A percentile compares a stretch with the other conserved stretches of the same genome.
phyloP scores from a whole-genome alignment of 2,797 vertebrate species.

The Peromyscus melanophrys region DNA sequence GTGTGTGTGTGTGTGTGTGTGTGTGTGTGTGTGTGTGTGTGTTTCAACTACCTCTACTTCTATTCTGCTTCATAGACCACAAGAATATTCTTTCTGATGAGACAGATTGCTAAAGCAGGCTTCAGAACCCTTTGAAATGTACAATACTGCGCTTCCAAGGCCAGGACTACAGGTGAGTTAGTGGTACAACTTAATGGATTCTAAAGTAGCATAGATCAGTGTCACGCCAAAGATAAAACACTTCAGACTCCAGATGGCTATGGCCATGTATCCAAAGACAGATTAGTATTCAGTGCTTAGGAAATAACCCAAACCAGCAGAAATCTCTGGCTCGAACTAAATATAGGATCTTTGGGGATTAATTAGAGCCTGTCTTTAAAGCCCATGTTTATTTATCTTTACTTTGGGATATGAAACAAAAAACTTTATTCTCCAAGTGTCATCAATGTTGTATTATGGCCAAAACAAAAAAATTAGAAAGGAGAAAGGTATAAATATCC shows the following conservation, averaged over 20 bases:
- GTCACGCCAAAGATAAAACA: neutral
- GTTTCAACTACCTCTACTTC: neutral
- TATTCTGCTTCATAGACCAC: constrained; percentile 1
- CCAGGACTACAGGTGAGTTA: neutral
- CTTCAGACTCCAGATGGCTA: neutral
- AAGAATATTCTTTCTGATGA: constrained; percentile 43
- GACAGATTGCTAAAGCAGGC: constrained; percentile 47
- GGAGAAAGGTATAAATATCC: neutral
- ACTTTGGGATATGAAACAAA: constrained; percentile 55
- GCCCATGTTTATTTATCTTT: neutral
- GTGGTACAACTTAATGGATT: constrained; percentile 35
- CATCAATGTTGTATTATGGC: constrained; percentile 7
- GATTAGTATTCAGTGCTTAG: neutral
- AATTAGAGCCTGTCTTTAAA: constrained; percentile 6
- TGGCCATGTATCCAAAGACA: constrained; percentile 15
- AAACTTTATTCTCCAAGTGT: neutral
- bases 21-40: neutral
- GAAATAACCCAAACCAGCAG: neutral
- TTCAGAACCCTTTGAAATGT: constrained; percentile 30
- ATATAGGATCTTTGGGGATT: constrained; percentile 26
- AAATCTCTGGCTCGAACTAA: constrained; percentile 44
- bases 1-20: too few relatives aligned
- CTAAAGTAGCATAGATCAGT: constrained; percentile 37
- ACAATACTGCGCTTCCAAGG: neutral
- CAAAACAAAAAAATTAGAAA: constrained; percentile 21